phyloP scores from a whole-genome alignment of 2,888 invertebrate genomes.

The Clunio marinus region DNA sequence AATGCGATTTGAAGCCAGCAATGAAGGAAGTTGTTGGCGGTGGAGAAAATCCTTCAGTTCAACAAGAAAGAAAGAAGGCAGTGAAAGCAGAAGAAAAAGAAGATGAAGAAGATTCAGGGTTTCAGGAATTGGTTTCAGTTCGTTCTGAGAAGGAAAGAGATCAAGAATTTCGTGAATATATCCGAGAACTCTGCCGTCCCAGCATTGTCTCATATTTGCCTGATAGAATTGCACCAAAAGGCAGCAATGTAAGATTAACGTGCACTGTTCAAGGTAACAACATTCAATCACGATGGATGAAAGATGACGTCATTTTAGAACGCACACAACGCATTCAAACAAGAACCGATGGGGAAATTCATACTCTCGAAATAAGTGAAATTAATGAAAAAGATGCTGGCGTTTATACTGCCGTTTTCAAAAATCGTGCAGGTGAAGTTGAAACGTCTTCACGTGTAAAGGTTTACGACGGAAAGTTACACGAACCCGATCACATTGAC shows the following conservation, averaged over 20 bases:
- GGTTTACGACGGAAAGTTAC: constrained; percentile 30
- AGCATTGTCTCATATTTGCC: constrained; percentile 23
- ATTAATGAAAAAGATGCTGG: constrained; percentile 40
- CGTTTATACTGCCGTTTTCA: constrained; percentile 36
- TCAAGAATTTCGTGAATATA: constrained; percentile 34
- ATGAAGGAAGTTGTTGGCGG: constrained; percentile 50
- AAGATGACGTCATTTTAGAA: constrained; percentile 35
- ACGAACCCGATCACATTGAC: constrained; percentile 35
- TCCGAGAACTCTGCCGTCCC: constrained; percentile 22
- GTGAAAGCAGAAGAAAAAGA: constrained; percentile 30
- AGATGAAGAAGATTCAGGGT: constrained; percentile 25
- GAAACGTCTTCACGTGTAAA: constrained; percentile 13
- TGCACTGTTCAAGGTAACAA: constrained; percentile 24
- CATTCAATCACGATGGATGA: constrained; percentile 19
- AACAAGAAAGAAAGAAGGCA: constrained; percentile 23
- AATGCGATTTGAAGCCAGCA: constrained; percentile 29
- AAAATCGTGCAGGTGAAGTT: constrained; percentile 34
- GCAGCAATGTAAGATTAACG: constrained; percentile 27
- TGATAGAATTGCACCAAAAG: constrained; percentile 22
- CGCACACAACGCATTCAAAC: constrained; percentile 39
- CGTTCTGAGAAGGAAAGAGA: constrained; percentile 28
- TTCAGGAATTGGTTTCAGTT: not conserved
- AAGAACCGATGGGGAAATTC: constrained; percentile 40
- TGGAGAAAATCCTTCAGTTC: constrained; percentile 47
- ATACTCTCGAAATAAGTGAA: constrained; percentile 40